These are phyloP conservation scores for Zaprionus camerounensis DNA, from an alignment of 1,140 invertebrate genomes.

Conservation along the genomic window DNA sequence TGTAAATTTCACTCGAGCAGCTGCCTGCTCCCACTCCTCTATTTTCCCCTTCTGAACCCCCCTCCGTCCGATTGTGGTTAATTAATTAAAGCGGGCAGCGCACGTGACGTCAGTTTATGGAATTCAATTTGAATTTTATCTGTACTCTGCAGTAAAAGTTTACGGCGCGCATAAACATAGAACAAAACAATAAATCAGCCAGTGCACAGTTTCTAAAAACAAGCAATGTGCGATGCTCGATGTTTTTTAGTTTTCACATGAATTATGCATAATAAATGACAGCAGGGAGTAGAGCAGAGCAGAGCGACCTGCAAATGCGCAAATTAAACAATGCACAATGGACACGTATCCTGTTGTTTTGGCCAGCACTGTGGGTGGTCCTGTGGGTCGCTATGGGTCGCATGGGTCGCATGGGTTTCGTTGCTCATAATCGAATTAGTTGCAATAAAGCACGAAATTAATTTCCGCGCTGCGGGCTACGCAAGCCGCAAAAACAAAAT, in stretches of 20 bases:
- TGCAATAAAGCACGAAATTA: slow-evolving; percentile 78
- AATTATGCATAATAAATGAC: slow-evolving; percentile 53
- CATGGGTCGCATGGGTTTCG: neutral
- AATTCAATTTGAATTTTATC: slow-evolving; percentile 54
- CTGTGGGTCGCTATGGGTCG: neutral
- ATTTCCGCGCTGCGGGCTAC: slow-evolving; percentile 63
- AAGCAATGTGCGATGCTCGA: slow-evolving; percentile 45
- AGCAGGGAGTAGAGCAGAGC: neutral
- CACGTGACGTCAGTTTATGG: slow-evolving; percentile 57
- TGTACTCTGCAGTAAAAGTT: slow-evolving; percentile 28
- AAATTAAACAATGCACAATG: slow-evolving; percentile 45
- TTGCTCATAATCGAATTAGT: slow-evolving; percentile 74
- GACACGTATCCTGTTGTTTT: slow-evolving; percentile 33
- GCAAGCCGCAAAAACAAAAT: slow-evolving; percentile 55
- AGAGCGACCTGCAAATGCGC: slow-evolving; percentile 4
- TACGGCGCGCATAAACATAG: slow-evolving; percentile 44
- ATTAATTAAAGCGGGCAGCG: slow-evolving; percentile 58
- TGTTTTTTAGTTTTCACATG: slow-evolving; percentile 21
- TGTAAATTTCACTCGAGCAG: slow-evolving; percentile 9
- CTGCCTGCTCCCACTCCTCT: slow-evolving; percentile 7
- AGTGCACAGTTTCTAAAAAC: slow-evolving; percentile 56
- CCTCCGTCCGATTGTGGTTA: slow-evolving; percentile 22
- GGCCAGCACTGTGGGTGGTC: slow-evolving; percentile 35
- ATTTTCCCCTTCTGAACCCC: neutral
- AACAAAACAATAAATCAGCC: slow-evolving; percentile 65